Base-by-base conservation (phyloP, 2,113 vertebrate genomes). In the Dicaeum eximium region DNA sequence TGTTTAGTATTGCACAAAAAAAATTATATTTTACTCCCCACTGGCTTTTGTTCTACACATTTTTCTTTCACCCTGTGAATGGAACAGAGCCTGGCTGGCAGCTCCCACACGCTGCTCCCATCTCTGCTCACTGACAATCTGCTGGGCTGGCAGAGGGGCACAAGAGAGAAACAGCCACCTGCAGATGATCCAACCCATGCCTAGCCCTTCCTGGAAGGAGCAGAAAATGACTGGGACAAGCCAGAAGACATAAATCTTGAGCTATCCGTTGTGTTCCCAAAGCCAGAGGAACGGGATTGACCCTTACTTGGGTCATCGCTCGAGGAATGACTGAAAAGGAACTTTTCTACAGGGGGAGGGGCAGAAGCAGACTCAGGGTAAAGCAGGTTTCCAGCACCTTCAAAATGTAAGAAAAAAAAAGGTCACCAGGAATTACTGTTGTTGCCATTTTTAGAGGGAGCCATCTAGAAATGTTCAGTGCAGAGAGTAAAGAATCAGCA, bases 171-270 rank as follows among this genome's bases (percentile, higher is more conserved):
- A 19, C 27, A 69, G 51, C 8, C 47, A 28, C 11, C 48, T 33
- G 7, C 73, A 60, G 38, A 24, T n/a, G 54, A 35, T n/a, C 28
- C 35, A 90, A 81, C 10, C 4, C n/a, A 53, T 8, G 11, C 11
- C 48, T 4, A 47, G 53, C 8, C 13, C 23, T 66, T 45, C 42
- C 62, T 50, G 42, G 35, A 38, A 74, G 47, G 30, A n/a, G 31
- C 20, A 38, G 18, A 21, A 53, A 31, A 48, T 13, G 10, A 31
- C 0, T 13, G 20, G 37, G 38, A 37, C 12, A 40, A 80, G 28
- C 28, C 15, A 3, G n/a, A 73, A 38, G 21, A 19, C 0, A 0
- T 0, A 19, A 44, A 2, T 30, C 60, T 66, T 50, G 42, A 74
- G 47, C 7, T 27, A 30, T 23, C 13, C 10, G 13, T 14, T 30